phyloP scores from a whole-genome alignment of 2,113 vertebrate genomes.

The Elephas maximus region DNA sequence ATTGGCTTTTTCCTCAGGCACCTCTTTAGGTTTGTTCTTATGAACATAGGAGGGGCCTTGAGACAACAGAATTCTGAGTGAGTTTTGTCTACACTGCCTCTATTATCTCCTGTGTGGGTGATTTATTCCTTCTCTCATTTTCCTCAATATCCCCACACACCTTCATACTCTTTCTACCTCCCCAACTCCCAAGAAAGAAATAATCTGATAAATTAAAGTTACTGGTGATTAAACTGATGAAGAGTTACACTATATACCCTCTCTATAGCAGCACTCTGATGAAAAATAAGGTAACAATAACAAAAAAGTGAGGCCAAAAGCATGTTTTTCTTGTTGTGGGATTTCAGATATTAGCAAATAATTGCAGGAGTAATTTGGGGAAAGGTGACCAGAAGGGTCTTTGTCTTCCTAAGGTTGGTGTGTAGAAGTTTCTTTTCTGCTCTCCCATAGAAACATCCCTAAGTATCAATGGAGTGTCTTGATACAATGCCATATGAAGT shows the following conservation, averaged over 20 bases:
- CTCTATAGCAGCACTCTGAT: neutral
- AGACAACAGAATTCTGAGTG: neutral
- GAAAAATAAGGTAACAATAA: neutral
- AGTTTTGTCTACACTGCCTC: neutral
- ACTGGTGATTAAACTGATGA: neutral
- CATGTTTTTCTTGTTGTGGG: neutral
- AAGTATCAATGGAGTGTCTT: neutral
- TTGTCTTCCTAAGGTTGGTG: neutral
- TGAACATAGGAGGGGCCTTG: neutral
- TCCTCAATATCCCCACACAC: neutral
- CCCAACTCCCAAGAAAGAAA: neutral
- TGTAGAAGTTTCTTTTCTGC: neutral
- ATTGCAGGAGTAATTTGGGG: neutral
- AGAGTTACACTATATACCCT: neutral
- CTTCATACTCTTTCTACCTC: neutral
- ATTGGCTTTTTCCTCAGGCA: neutral
- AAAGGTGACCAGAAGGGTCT: neutral
- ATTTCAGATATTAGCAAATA: slow-evolving; percentile 20
- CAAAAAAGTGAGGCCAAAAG: neutral
- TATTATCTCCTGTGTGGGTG: neutral
- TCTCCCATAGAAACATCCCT: neutral
- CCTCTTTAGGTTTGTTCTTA: neutral
- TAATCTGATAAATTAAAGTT: neutral
- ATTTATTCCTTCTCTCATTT: neutral
- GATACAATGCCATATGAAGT: neutral